Evolutionary conservation across 1,140 invertebrate genomes (phyloP), one percentile per base, ranked within the genome.

Genomic region (Scaptodrosophila lebanonensis): DNA sequence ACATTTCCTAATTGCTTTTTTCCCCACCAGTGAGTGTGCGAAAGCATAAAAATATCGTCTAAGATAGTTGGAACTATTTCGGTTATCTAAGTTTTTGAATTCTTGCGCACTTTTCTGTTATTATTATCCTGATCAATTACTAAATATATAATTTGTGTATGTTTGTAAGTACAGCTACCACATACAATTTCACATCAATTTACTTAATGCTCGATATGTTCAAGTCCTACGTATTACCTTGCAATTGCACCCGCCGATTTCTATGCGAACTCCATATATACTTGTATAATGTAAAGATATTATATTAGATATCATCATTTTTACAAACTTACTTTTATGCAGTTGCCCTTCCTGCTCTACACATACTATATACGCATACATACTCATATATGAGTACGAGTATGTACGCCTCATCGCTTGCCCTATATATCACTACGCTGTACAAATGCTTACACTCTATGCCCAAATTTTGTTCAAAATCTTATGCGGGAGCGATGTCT

Each of bases 371-470:
- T 17, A 54, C 42, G 64, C 60, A 64, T 64, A 64, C 22, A 48
- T 64, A 64, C 52, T 64, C 61, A 53, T 47, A 64, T 48, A 45
- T 45, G 13, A 50, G 50, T 33, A 51, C 48, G 59, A 29, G 27
- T 47, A 51, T 18, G 27, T 39, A 47, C 33, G 32, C 32, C 16
- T 27, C 43, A 45, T 17, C 43, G 8, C 22, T 47, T 38, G 40
- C 51, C 40, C 44, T 73, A 67, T 66, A 57, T 77, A 77, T 68
- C 73, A 68, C 72, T 77, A 77, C 53, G 68, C 72, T 77, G 72
- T 77, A 77, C 73, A 77, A 68, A 61, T 73, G 22, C 73, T 77
- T 77, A 77, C 50, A 58, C 50, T 49, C 73, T 64, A 79, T 30
- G n/a, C n/a, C n/a, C n/a, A n/a, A n/a, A n/a, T n/a, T n/a, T n/a